Conservation (phyloP, 2,113 vertebrate species). For the Pseudopodoces humilis region DNA sequence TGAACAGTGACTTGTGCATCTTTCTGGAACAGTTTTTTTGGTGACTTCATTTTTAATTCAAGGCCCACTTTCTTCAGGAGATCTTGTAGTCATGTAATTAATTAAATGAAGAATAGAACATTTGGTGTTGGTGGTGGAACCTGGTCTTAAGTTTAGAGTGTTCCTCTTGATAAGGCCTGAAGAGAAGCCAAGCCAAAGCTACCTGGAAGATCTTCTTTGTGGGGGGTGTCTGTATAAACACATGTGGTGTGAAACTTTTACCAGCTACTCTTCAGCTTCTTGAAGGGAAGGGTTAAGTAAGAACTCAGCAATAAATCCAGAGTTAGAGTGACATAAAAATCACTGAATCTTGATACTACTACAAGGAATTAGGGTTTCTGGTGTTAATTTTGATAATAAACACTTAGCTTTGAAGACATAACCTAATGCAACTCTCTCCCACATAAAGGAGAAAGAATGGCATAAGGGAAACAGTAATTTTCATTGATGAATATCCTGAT, state of each 20-base stretch:
- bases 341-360: background rate
- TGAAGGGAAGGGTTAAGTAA: background rate
- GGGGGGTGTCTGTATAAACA: background rate
- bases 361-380: background rate
- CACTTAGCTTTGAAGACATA: background rate
- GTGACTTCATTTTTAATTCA: background rate
- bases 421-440: background rate
- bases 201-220: background rate
- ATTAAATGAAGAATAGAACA: background rate
- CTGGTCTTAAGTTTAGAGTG: background rate
- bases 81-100: background rate
- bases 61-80: background rate
- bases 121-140: background rate
- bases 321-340: background rate
- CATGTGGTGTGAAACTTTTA: background rate
- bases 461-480: background rate
- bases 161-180: background rate
- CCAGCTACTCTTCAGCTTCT: background rate
- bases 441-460: background rate
- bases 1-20: background rate
- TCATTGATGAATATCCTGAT: background rate
- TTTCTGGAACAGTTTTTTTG: background rate
- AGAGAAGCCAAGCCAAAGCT: background rate
- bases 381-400: background rate
- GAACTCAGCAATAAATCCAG: background rate